A percentile compares a stretch with the other conserved stretches of the same genome.
phyloP scores from a whole-genome alignment of 2,888 invertebrate genomes.

The Cephalotes varians region DNA sequence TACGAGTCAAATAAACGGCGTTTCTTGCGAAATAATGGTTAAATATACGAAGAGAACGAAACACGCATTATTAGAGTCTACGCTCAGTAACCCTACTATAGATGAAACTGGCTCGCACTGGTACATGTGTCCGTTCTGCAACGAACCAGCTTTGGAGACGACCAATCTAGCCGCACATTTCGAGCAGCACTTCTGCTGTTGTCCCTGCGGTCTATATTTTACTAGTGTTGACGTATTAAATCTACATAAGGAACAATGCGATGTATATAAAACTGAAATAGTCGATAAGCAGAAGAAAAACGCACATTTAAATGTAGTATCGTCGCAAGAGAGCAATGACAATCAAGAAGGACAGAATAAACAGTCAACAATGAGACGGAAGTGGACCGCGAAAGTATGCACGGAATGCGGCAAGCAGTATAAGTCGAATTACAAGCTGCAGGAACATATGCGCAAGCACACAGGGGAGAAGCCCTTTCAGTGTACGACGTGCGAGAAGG shows the following conservation, averaged over 20 bases:
- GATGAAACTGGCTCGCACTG: constrained; percentile 82
- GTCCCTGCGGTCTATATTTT: constrained; percentile 86
- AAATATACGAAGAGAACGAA: constrained; percentile 82
- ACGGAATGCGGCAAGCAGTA: constrained; percentile 88
- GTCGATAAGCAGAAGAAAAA: constrained; percentile 56
- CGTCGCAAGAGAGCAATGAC: constrained; percentile 44
- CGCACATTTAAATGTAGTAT: constrained; percentile 43
- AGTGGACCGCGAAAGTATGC: constrained; percentile 87
- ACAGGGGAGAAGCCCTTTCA: constrained; percentile 88
- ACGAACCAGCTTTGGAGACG: constrained; percentile 81
- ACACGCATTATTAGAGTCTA: constrained; percentile 77
- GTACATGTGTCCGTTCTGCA: constrained; percentile 84
- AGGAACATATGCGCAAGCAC: constrained; percentile 88
- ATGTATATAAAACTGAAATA: constrained; percentile 69
- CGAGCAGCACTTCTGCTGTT: constrained; percentile 83
- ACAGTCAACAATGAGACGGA: constrained; percentile 80
- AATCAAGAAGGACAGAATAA: constrained; percentile 72
- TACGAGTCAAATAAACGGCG: constrained; percentile 77
- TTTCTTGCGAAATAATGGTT: constrained; percentile 77
- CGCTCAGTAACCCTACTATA: constrained; percentile 80
- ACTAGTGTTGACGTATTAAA: constrained; percentile 85
- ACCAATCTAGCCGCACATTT: constrained; percentile 80
- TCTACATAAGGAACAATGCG: constrained; percentile 80
- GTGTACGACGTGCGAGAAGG: constrained; percentile 87
- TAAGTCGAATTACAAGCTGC: constrained; percentile 88